phyloP scores from a whole-genome alignment of 2,888 invertebrate genomes.

The Microctonus aethiopoides region DNA sequence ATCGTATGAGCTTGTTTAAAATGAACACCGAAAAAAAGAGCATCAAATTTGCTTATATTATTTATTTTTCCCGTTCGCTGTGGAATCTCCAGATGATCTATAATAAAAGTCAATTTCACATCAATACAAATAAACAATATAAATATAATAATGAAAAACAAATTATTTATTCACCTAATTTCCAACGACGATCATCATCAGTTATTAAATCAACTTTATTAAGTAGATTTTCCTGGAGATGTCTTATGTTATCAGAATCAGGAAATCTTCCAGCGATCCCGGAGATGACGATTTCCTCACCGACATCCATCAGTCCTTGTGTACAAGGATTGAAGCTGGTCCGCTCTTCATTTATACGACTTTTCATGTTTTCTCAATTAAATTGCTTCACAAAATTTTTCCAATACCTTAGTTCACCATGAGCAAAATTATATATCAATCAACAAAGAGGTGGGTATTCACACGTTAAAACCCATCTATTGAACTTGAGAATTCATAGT shows the following conservation, averaged over 20 bases:
- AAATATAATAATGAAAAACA: background rate
- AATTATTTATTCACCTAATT: slow-evolving; percentile 48
- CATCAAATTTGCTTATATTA: slow-evolving; percentile 76
- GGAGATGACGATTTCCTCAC: slow-evolving; percentile 76
- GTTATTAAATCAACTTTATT: slow-evolving; percentile 80
- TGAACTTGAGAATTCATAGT: background rate
- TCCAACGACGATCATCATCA: slow-evolving; percentile 66
- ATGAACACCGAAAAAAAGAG: slow-evolving; percentile 70
- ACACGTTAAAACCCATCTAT: background rate
- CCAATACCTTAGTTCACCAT: background rate
- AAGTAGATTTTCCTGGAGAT: slow-evolving; percentile 78
- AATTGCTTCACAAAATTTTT: background rate
- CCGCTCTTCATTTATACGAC: background rate
- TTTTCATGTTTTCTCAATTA: slow-evolving; percentile 33
- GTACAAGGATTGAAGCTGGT: slow-evolving; percentile 55
- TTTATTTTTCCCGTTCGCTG: slow-evolving; percentile 79
- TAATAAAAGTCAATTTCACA: slow-evolving; percentile 2
- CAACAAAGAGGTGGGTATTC: background rate
- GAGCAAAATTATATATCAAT: background rate
- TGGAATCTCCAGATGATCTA: slow-evolving; percentile 77
- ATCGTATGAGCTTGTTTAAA: slow-evolving; percentile 71
- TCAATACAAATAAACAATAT: background rate
- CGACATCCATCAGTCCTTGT: slow-evolving; percentile 66
- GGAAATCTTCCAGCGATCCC: slow-evolving; percentile 82
- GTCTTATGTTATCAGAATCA: slow-evolving; percentile 78